A percentile compares a stretch with the other conserved stretches of the same genome.
Conservation (phyloP, 2,113 vertebrate genomes). For the Suncus etruscus region DNA sequence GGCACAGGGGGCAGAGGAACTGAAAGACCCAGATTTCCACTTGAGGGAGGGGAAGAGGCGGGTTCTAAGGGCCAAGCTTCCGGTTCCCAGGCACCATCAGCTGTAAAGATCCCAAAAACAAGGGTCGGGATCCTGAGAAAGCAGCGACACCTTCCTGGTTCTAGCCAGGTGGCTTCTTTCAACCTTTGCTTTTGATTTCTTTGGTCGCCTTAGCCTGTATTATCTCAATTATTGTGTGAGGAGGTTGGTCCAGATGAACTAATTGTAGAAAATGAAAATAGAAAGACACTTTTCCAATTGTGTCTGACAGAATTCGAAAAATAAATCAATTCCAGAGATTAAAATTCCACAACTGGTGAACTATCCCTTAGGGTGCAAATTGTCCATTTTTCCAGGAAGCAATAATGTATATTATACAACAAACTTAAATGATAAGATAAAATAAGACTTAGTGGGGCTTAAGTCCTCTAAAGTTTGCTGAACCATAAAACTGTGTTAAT, state of each 20-base stretch:
- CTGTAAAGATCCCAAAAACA: not conserved
- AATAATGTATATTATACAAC: constrained; percentile 72
- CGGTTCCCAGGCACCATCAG: not conserved
- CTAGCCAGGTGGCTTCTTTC: not conserved
- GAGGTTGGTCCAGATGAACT: constrained; percentile 10
- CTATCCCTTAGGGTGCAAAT: constrained; percentile 70
- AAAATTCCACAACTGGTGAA: constrained; percentile 55
- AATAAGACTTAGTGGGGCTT: constrained; percentile 22
- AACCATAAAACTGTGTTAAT: constrained; percentile 2
- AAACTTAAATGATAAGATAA: constrained; percentile 76
- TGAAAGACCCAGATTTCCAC: not conserved
- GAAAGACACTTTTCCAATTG: constrained; percentile 33
- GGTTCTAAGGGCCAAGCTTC: not conserved
- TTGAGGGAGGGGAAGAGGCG: fast-evolving
- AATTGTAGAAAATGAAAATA: not conserved
- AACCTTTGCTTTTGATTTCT: not conserved
- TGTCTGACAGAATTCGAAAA: constrained; percentile 25
- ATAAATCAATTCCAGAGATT: not conserved
- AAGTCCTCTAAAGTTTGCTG: constrained; percentile 27
- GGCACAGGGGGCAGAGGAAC: not conserved
- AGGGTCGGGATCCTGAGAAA: not conserved
- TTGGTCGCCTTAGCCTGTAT: not conserved
- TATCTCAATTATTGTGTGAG: not conserved
- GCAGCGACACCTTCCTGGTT: not conserved
- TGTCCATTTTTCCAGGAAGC: constrained; percentile 65